Percentiles rank a stretch among this genome's conserved stretches.
These are phyloP conservation scores for Fistularia commersonii DNA, from an alignment of 2,797 vertebrate species.

Conservation along the genomic window DNA sequence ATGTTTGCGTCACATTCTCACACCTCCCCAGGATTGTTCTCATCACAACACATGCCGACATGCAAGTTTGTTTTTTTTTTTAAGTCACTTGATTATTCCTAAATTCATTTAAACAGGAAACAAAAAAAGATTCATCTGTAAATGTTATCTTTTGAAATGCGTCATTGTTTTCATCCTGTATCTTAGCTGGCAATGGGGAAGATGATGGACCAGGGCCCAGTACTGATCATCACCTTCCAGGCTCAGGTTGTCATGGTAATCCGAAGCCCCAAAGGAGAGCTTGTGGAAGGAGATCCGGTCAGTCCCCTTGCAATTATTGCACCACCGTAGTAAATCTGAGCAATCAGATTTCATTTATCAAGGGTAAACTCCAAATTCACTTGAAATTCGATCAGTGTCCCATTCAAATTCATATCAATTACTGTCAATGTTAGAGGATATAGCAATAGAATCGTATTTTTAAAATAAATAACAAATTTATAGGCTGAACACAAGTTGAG, in stretches of 20 bases:
- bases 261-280: constrained; percentile 82
- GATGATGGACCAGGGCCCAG: constrained; percentile 94
- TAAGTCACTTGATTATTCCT: no score
- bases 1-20: no score
- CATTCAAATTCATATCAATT: not conserved
- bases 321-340: constrained; percentile 8
- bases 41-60: not conserved
- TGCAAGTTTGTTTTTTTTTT: not conserved
- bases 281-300: constrained; percentile 91
- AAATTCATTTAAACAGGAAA: no score
- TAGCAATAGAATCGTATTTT: no score
- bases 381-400: no score
- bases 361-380: not conserved
- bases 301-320: constrained; percentile 48
- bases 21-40: no score
- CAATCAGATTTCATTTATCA: not conserved
- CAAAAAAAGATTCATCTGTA: no score
- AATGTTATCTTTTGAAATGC: not conserved
- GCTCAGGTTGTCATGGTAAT: constrained; percentile 92
- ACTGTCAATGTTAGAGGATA: not conserved
- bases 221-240: constrained; percentile 93
- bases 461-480: no score
- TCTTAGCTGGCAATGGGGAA: constrained; percentile 90
- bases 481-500: no score
- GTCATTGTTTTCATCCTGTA: not conserved